Conservation (phyloP, 2,888 invertebrate species). For the Agrochola litura region DNA sequence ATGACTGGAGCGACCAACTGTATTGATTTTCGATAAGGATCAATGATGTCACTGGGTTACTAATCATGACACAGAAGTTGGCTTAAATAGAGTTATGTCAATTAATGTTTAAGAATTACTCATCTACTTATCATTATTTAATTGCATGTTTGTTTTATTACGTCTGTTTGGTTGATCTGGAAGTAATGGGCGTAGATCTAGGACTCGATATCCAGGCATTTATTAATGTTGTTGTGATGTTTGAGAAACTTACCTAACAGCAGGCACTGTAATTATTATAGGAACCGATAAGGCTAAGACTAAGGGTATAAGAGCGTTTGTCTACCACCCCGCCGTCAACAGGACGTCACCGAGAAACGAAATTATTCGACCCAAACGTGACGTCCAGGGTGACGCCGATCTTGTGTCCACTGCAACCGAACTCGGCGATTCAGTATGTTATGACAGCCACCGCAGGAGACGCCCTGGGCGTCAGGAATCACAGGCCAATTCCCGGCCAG, state of each 20-base stretch:
- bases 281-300: background rate
- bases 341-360: too few relatives aligned
- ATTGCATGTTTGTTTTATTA: conserved; percentile 18
- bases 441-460: too few relatives aligned
- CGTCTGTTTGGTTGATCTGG: background rate
- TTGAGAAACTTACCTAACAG: background rate
- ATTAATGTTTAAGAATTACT: conserved; percentile 49
- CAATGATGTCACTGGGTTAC: conserved; percentile 55
- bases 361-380: too few relatives aligned
- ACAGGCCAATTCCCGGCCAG: too few relatives aligned
- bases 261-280: background rate
- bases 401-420: too few relatives aligned
- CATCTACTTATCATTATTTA: conserved; percentile 43
- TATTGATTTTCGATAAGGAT: conserved; percentile 50
- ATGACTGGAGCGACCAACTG: conserved; percentile 12
- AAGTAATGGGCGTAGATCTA: conserved; percentile 5
- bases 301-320: too few relatives aligned
- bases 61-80: conserved; percentile 64
- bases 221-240: background rate
- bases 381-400: too few relatives aligned
- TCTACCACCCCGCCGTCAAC: too few relatives aligned
- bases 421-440: too few relatives aligned
- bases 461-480: too few relatives aligned
- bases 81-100: conserved; percentile 54
- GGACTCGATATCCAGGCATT: background rate